phyloP scores from a whole-genome alignment of 1,140 invertebrate species.

The Carposina sasakii region DNA sequence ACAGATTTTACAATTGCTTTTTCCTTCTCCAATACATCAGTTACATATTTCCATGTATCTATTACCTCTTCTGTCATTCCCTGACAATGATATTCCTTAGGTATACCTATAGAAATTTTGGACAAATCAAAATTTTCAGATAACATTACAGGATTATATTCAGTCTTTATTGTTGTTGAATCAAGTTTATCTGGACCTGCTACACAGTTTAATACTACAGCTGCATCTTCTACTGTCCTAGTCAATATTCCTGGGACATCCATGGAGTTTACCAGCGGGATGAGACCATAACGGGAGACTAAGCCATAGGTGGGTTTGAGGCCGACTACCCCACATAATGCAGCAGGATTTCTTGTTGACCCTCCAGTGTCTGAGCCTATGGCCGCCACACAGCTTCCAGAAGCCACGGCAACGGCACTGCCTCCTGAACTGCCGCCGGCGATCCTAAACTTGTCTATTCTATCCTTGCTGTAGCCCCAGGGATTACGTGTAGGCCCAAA shows the following conservation, averaged over 20 bases:
- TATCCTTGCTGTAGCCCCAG: slow-evolving; percentile 79
- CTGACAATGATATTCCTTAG: slow-evolving; percentile 87
- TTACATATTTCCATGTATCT: slow-evolving; percentile 82
- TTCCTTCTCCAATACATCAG: slow-evolving; percentile 80
- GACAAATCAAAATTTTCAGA: slow-evolving; percentile 73
- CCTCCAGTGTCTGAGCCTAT: slow-evolving; percentile 98
- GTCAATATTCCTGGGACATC: slow-evolving; percentile 95
- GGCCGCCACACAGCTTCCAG: slow-evolving; percentile 86
- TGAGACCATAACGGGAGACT: slow-evolving; percentile 93
- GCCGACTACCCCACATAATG: slow-evolving; percentile 95
- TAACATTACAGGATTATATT: slow-evolving; percentile 71
- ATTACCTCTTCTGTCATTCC: slow-evolving; percentile 83
- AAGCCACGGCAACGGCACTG: slow-evolving; percentile 94
- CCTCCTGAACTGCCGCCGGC: slow-evolving; percentile 97
- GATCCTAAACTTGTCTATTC: slow-evolving; percentile 78
- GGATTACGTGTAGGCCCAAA: slow-evolving; percentile 93
- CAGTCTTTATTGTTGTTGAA: slow-evolving; percentile 84
- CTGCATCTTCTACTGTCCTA: slow-evolving; percentile 84
- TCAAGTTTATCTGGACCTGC: slow-evolving; percentile 84
- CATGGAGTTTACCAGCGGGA: slow-evolving; percentile 97
- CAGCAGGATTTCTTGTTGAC: slow-evolving; percentile 95
- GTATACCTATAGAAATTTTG: slow-evolving; percentile 85
- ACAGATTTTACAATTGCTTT: slow-evolving; percentile 82
- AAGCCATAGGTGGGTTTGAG: slow-evolving; percentile 97
- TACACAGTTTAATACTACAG: slow-evolving; percentile 81